These are phyloP conservation scores for Nansenia antarctica DNA, from an alignment of 2,113 vertebrate genomes.

Conservation along the genomic window DNA sequence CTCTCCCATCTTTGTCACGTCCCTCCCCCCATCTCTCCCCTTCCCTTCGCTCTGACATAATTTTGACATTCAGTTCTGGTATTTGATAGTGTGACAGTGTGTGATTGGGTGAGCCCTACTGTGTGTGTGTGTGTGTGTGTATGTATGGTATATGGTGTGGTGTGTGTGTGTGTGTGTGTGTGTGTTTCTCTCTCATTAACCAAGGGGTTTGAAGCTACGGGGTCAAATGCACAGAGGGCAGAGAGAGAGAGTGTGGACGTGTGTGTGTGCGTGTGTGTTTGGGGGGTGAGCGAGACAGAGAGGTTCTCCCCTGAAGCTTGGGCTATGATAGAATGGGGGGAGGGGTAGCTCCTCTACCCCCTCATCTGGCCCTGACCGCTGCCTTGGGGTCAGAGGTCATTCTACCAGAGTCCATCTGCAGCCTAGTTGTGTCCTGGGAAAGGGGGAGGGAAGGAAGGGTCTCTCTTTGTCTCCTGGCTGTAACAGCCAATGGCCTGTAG, in stretches of 20 bases:
- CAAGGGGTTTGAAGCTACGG: too few species aligned
- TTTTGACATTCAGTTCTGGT: not conserved
- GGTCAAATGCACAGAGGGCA: too few species aligned
- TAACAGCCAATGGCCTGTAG: constrained; percentile 26
- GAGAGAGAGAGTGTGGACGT: too few species aligned
- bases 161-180: not conserved
- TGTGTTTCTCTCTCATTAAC: not conserved
- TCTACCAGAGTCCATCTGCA: not conserved
- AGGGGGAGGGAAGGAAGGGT: not conserved
- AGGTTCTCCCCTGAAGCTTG: not conserved
- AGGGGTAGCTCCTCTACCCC: not conserved
- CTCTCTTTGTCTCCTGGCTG: not conserved
- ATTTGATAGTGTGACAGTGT: not conserved
- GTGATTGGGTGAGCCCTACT: constrained; percentile 9
- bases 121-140: not conserved
- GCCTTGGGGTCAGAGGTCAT: not conserved
- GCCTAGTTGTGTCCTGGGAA: not conserved
- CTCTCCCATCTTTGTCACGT: not conserved
- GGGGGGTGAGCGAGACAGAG: not conserved
- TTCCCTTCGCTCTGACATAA: not conserved
- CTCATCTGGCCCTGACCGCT: constrained; percentile 1
- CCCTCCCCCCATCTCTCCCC: not conserved
- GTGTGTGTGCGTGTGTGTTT: constrained; percentile 16
- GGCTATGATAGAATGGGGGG: not conserved
- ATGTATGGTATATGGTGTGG: not conserved